These are phyloP conservation scores for Netelia inedita DNA, from an alignment of 2,888 invertebrate species.

Conservation along the genomic window DNA sequence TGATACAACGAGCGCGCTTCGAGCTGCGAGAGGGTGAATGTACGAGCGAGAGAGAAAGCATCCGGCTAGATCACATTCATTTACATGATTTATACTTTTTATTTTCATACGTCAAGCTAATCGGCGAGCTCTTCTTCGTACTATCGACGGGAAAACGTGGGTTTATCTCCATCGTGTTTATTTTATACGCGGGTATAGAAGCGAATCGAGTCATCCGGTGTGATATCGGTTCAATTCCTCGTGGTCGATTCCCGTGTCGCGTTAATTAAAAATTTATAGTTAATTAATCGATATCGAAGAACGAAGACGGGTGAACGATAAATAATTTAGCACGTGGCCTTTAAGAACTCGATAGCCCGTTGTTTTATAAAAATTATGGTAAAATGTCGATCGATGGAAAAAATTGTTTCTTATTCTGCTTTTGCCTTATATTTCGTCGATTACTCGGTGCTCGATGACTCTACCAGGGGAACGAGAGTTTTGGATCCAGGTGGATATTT, in stretches of 20 bases:
- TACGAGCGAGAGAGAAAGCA: conserved; percentile 48
- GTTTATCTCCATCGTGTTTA: conserved; percentile 39
- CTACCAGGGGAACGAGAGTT: conserved; percentile 8
- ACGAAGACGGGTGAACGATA: neutral
- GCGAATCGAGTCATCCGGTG: conserved; percentile 55
- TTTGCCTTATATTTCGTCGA: neutral
- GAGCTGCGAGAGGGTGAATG: conserved; percentile 15
- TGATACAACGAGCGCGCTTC: conserved; percentile 19
- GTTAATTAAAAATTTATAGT: conserved; percentile 59
- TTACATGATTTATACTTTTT: conserved; percentile 47
- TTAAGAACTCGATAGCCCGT: no score
- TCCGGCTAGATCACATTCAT: conserved; percentile 65
- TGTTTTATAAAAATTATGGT: neutral
- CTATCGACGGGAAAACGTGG: conserved; percentile 56
- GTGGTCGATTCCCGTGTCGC: conserved; percentile 62
- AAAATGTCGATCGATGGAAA: neutral
- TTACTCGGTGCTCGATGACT: conserved; percentile 18
- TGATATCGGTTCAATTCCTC: conserved; percentile 69
- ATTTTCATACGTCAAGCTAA: conserved; percentile 38
- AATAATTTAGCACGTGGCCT: no score
- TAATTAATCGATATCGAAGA: conserved; percentile 49
- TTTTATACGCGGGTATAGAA: conserved; percentile 28
- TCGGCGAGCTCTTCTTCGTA: conserved; percentile 34
- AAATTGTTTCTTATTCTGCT: neutral
- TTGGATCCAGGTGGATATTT: conserved; percentile 33